These are phyloP conservation scores for Eupithecia vulgata DNA, from an alignment of 2,888 invertebrate species.

Conservation along the genomic window DNA sequence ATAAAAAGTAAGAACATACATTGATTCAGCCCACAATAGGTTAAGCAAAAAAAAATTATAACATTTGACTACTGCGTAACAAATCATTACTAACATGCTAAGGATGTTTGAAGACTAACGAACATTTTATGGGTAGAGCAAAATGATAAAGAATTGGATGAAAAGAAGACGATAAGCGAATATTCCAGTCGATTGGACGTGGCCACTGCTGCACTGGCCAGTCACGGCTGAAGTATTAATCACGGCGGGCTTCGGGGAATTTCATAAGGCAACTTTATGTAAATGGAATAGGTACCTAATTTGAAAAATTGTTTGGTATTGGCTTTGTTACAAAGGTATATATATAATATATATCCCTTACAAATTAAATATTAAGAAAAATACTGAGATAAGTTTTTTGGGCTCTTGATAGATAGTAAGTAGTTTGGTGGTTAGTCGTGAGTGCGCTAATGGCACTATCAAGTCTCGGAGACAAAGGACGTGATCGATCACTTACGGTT, in stretches of 20 bases:
- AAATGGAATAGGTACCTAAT: conserved; percentile 60
- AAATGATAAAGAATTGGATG: not conserved
- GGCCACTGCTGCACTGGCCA: conserved; percentile 54
- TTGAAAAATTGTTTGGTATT: conserved; percentile 64
- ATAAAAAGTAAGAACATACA: too few species aligned
- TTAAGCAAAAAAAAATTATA: not conserved
- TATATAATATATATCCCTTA: too few species aligned
- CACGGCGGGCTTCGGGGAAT: conserved; percentile 65
- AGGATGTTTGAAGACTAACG: not conserved
- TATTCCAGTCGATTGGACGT: conserved; percentile 57
- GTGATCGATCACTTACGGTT: conserved; percentile 76
- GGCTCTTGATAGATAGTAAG: conserved; percentile 16
- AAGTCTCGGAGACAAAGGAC: conserved; percentile 57
- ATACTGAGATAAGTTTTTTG: not conserved
- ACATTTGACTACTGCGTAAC: not conserved
- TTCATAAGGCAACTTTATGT: conserved; percentile 73
- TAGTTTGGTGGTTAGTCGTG: conserved; percentile 32
- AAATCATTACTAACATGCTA: not conserved
- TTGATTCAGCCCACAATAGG: too few species aligned
- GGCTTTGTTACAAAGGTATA: conserved; percentile 32
- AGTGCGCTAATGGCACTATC: conserved; percentile 63
- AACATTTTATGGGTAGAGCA: not conserved
- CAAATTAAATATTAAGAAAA: not conserved
- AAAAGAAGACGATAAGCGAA: conserved; percentile 51
- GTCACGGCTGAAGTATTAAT: conserved; percentile 76